Percentiles rank a stretch among this genome's conserved stretches.
These are phyloP conservation scores for Spilogale gracilis DNA, from an alignment of 2,113 vertebrate genomes.

Conservation along the genomic window DNA sequence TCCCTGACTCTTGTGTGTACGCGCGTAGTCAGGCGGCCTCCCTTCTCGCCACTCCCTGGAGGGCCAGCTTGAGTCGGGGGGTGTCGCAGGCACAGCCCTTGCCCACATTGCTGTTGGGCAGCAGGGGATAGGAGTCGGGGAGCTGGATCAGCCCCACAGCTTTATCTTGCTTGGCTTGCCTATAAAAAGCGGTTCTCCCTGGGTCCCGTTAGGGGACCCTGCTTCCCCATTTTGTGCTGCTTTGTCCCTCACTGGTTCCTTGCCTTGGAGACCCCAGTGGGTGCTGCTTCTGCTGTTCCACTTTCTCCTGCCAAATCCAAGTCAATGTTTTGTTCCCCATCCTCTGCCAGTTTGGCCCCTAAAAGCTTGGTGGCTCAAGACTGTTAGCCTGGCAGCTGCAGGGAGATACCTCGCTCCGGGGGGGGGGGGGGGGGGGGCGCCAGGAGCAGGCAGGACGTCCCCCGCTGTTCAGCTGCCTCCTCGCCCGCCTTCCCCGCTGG, in stretches of 20 bases:
- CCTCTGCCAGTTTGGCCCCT: conserved; percentile 62
- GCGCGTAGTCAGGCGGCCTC: not conserved
- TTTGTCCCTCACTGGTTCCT: conserved; percentile 40
- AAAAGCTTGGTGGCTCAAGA: conserved; percentile 70
- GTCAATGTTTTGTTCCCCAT: not conserved
- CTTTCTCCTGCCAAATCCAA: not conserved
- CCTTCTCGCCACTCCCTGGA: rapidly evolving
- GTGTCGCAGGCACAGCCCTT: not conserved
- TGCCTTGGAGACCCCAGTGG: conserved; percentile 70
- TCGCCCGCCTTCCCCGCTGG: not conserved
- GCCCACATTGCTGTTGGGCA: not conserved
- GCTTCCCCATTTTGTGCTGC: conserved; percentile 50
- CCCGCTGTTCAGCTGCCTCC: conserved; percentile 34
- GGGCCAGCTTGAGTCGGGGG: not conserved
- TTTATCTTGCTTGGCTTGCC: conserved; percentile 58
- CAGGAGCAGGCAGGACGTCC: conserved; percentile 14
- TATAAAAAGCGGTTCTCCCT: conserved; percentile 17
- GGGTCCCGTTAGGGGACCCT: not conserved
- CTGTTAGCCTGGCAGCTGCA: conserved; percentile 69
- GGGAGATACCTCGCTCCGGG: not conserved
- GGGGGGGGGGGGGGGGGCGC: not conserved
- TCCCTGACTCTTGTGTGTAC: not conserved
- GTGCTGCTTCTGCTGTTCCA: not conserved
- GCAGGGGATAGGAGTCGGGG: not conserved
- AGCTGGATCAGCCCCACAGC: not conserved